A percentile compares a stretch with the other conserved stretches of the same genome.
phyloP scores from a whole-genome alignment of 2,888 invertebrate species.

The Ypsolopha scabrella region DNA sequence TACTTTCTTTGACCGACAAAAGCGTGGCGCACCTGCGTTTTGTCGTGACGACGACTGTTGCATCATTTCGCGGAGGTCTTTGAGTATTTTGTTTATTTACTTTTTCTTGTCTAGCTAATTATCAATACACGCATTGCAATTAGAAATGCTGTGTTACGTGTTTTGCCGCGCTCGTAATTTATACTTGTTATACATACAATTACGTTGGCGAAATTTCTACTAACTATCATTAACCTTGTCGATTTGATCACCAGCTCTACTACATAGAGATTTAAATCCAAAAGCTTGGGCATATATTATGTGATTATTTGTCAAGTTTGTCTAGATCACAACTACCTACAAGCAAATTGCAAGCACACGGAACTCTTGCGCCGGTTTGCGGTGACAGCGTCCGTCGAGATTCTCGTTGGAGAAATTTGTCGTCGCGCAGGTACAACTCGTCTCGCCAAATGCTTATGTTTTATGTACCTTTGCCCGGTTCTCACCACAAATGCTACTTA shows the following conservation, averaged over 20 bases:
- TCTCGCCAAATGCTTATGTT: conserved; percentile 29
- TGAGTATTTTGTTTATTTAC: conserved; percentile 4
- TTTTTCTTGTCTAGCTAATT: not conserved
- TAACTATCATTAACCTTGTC: no score
- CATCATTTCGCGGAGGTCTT: conserved; percentile 15
- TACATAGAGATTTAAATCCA: no score
- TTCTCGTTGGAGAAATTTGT: conserved; percentile 54
- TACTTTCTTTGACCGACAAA: conserved; percentile 50
- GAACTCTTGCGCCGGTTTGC: conserved; percentile 17
- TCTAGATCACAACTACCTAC: not conserved
- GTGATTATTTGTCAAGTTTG: conserved; percentile 7
- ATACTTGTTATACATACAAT: no score
- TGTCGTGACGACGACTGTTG: conserved; percentile 17
- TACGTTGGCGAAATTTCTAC: no score
- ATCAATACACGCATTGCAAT: no score
- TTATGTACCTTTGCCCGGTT: conserved; percentile 37
- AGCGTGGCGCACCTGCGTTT: conserved; percentile 23
- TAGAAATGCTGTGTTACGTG: no score
- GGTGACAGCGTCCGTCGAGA: conserved; percentile 34
- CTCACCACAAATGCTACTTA: conserved; percentile 1
- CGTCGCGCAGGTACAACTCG: conserved; percentile 24
- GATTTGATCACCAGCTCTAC: no score
- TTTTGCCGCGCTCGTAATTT: no score
- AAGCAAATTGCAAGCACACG: not conserved
- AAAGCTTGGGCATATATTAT: no score